Evolutionary conservation across 1,140 invertebrate genomes (phyloP).

Genomic region (Cydia fagiglandana): DNA sequence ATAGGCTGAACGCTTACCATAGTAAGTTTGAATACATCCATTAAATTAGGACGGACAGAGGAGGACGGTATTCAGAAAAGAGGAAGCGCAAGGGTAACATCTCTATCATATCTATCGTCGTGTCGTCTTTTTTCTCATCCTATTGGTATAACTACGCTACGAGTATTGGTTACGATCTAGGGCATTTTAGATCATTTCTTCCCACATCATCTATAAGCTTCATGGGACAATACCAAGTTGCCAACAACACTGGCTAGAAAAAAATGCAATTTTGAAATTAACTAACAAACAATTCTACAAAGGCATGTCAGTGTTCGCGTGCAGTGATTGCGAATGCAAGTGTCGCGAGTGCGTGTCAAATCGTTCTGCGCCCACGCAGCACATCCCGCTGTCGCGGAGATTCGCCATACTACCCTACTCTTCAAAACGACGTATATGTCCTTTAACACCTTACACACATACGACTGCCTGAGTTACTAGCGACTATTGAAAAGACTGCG

Average conservation of each 20-base stretch:
- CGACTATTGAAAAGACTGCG: background rate
- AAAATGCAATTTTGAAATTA: background rate
- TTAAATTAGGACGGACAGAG: too few relatives aligned
- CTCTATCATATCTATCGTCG: too few relatives aligned
- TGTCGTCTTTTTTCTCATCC: background rate
- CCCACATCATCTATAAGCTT: too few relatives aligned
- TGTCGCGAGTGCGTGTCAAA: slow-evolving; percentile 65
- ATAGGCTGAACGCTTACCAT: too few relatives aligned
- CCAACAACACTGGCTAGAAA: background rate
- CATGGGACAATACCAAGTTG: too few relatives aligned
- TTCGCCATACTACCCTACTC: slow-evolving; percentile 31
- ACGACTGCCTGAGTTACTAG: background rate
- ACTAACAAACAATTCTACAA: background rate
- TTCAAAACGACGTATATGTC: background rate
- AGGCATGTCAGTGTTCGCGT: slow-evolving; percentile 29
- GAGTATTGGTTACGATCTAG: background rate
- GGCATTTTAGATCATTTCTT: background rate
- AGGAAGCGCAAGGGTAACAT: too few relatives aligned
- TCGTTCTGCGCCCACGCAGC: slow-evolving; percentile 53
- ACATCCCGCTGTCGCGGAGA: slow-evolving; percentile 34
- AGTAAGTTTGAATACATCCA: too few relatives aligned
- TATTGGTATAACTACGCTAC: background rate
- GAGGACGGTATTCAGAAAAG: too few relatives aligned
- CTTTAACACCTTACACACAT: background rate
- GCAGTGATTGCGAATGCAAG: slow-evolving; percentile 60